Evolutionary conservation across 2,113 vertebrate species (phyloP).

Genomic region (Corythoichthys haematopterus): DNA sequence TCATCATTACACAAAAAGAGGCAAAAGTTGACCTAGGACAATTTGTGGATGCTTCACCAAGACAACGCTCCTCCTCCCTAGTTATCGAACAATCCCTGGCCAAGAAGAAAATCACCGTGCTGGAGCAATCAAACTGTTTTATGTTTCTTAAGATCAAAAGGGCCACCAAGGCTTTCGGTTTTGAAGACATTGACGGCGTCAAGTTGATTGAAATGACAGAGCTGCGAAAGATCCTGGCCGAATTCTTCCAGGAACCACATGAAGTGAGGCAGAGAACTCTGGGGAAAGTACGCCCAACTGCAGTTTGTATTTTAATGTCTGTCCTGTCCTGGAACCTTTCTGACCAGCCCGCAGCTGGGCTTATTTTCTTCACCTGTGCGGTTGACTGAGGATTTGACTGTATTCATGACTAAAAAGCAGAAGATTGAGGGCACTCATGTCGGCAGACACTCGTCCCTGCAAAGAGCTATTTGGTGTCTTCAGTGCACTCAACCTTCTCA

Average conservation of each 20-base stretch:
- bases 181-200: neutral
- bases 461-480: slow-evolving; percentile 69
- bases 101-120: neutral
- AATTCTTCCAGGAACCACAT: neutral
- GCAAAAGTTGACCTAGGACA: no score
- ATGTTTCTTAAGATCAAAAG: neutral
- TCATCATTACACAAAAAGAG: no score
- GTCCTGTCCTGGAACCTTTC: neutral
- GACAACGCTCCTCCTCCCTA: neutral
- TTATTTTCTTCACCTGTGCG: slow-evolving; percentile 4
- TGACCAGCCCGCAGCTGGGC: neutral
- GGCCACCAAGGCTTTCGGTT: neutral
- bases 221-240: neutral
- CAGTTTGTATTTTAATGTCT: neutral
- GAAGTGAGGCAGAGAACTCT: neutral
- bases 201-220: neutral
- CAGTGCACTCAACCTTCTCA: slow-evolving; percentile 35
- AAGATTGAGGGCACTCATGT: slow-evolving; percentile 44
- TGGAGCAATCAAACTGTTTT: neutral
- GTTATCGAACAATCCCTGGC: neutral
- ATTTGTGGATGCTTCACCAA: neutral
- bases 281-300: neutral
- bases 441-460: slow-evolving; percentile 54
- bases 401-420: slow-evolving; percentile 44
- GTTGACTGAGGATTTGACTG: slow-evolving; percentile 5